Evolutionary conservation across 2,113 vertebrate species (phyloP).

Genomic region (Tinamus guttatus): DNA sequence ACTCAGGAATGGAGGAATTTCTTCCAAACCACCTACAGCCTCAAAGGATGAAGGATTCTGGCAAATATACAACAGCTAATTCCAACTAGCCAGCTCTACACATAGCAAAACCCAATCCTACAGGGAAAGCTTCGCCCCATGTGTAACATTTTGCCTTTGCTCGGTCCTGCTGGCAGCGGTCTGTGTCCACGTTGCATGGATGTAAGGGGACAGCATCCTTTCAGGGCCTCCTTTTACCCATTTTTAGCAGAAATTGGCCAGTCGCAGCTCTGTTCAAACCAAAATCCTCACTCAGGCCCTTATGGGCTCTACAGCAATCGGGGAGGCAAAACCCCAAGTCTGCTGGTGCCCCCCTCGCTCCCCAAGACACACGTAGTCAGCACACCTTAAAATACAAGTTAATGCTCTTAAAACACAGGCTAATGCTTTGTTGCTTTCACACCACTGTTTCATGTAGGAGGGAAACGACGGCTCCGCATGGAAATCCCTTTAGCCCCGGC

Average conservation of each 20-base stretch:
- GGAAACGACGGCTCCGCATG: rapidly evolving
- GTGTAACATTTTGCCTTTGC: rapidly evolving
- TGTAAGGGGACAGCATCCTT: neutral
- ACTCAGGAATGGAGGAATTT: neutral
- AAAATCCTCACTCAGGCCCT: rapidly evolving
- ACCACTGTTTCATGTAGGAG: neutral
- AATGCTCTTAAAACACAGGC: rapidly evolving
- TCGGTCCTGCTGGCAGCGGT: rapidly evolving
- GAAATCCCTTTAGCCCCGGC: neutral
- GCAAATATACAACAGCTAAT: neutral
- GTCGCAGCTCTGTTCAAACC: neutral
- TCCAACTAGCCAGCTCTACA: neutral
- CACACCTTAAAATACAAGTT: rapidly evolving
- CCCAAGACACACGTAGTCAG: rapidly evolving
- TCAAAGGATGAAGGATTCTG: neutral
- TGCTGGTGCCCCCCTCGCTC: neutral
- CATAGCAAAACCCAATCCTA: neutral
- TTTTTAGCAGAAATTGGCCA: neutral
- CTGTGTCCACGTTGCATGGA: rapidly evolving
- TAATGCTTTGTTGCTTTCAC: rapidly evolving
- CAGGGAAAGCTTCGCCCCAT: neutral
- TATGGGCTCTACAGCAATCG: neutral
- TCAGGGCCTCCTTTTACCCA: rapidly evolving
- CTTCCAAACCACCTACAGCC: neutral
- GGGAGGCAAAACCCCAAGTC: too few relatives aligned